Evolutionary conservation across 2,113 vertebrate genomes (phyloP), one percentile per base, ranked within the genome.

Genomic region (Ictalurus furcatus): DNA sequence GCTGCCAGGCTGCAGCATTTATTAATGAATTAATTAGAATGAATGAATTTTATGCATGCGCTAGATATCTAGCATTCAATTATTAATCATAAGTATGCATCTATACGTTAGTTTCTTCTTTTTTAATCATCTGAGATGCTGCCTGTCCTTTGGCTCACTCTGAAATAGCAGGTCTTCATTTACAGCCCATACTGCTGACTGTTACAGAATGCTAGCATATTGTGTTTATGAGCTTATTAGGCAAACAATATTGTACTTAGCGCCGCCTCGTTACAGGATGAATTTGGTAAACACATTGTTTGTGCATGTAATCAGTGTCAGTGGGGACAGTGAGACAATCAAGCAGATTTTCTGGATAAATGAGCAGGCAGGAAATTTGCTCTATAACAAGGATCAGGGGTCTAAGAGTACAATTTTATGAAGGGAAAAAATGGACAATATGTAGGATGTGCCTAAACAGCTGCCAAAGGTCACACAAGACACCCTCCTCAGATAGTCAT

Each of bases 241-340:
- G 79, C 90, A 88, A 90, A 93, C 93, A 94, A 92, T 92, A 93
- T 94, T 95, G 90, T 94, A 88, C 93, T 94, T 94, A 94, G 92
- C 92, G 89, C 89, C 90, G 91, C 92, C 90, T 94, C 90, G 92
- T 95, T 95, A 94, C 83, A 78, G 88, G 80, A 54, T 76, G 89
- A 91, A 93, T 93, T 76, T 89, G 44, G 90, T 94, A 93, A 94
- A 94, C 92, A 93, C 91, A 93, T 92, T 94, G 92, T 94, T 93
- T 93, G 90, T 90, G 87, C 67, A 63, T 91, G 90, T 93, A 92
- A 93, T 95, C 93, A 91, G 85, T 92, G 91, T 93, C 87, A 93
- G 84, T 91, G 52, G 90, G n/a, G 52, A 91, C 65, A 63, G 59
- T 58, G 85, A 91, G 90, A 92, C 89, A 93, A 92, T 90, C 90